Evolutionary conservation across 2,797 vertebrate genomes (phyloP), one percentile per base, ranked within the genome.

Genomic region (Thunnus albacares): DNA sequence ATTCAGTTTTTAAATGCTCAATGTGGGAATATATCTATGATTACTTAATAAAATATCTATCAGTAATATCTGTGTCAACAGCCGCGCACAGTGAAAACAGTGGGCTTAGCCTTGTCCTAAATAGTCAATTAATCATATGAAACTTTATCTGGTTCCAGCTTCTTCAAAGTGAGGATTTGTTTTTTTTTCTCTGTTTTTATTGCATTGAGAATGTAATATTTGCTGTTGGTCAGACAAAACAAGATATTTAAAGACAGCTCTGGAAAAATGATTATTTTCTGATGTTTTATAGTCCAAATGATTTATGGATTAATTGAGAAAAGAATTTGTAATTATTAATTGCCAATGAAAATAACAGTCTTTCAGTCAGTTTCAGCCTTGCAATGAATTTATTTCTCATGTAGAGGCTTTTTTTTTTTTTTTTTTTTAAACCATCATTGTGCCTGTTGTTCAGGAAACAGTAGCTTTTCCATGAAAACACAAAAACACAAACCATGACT

Each of bases 401-500:
- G 15, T 33, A 22, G 45, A 20, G 47, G 17, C 47, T 20, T 49
- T 51, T 51, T 49, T 17, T 49, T 30, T 30, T 30, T 30, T 30
- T 30, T 30, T 30, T 49, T 51, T 51, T 49, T 17, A 18, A 17
- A 49, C 17, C 18, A 51, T 20, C 47, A 51, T 8, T 20, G 45
- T 41, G 45, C 18, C 35, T 28, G 22, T 22, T 52, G 18, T 65
- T 52, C 28, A 14, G 11, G 28, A 67, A 43, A 55, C 51, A 55
- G 24, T 13, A 41, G 35, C 35, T 9, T 58, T 38, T 49, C 30
- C 14, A 53, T 26, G 0, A 65, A 58, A 38, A 12, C 8, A 72
- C 30, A 58, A 51, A 75, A 57, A 53, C 6, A 57, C 24, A 38
- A 75, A 51, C 41, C 6, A 38, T 60, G 33, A 56, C 33, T 64